Conservation (phyloP, 2,113 vertebrate genomes). For the Machaerirhynchus nigripectus region DNA sequence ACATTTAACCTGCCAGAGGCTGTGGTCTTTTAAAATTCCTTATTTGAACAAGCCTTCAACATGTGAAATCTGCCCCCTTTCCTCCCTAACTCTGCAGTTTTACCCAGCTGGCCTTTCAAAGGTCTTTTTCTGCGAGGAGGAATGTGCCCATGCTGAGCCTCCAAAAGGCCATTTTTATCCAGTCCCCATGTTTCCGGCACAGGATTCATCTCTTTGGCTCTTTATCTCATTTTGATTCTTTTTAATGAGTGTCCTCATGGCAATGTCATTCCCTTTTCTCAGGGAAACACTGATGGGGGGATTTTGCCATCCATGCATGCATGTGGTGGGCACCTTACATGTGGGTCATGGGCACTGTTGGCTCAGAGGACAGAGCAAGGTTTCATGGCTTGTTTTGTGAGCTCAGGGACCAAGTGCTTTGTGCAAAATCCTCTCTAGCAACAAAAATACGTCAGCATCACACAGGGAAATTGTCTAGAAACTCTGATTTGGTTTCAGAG, state of each 20-base stretch:
- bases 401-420: neutral
- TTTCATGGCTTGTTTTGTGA: neutral
- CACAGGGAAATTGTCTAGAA: neutral
- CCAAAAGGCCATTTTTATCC: neutral
- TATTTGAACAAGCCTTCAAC: neutral
- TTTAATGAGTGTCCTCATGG: neutral
- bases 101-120: neutral
- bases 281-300: neutral
- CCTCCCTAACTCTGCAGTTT: neutral
- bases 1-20: neutral
- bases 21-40: neutral
- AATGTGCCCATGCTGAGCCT: neutral
- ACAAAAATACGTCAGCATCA: neutral
- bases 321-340: neutral
- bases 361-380: fast-evolving
- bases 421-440: neutral
- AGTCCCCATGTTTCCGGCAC: neutral
- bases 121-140: neutral
- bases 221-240: neutral
- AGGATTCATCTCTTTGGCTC: neutral
- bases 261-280: neutral
- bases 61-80: neutral
- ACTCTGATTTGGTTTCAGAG: neutral
- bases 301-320: neutral
- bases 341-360: neutral